Evolutionary conservation across 2,888 invertebrate genomes (phyloP).

Genomic region (Nasonovia ribisnigri): DNA sequence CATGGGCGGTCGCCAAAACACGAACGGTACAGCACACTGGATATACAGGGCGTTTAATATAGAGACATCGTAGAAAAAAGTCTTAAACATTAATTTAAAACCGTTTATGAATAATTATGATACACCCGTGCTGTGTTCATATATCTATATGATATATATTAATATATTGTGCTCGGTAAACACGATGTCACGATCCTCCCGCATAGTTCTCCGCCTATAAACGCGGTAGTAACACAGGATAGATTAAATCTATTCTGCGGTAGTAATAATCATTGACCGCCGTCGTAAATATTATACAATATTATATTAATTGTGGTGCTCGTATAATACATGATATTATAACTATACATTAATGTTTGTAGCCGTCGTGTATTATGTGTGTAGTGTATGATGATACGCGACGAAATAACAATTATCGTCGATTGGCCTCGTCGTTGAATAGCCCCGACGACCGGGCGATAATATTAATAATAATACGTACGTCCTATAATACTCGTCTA

Average conservation of each 20-base stretch:
- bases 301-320: neutral
- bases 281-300: constrained; percentile 29
- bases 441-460: neutral
- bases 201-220: neutral
- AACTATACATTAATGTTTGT: neutral
- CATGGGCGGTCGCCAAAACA: constrained; percentile 12
- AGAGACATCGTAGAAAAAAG: neutral
- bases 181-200: neutral
- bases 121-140: neutral
- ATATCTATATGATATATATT: too few species aligned
- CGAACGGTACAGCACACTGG: neutral
- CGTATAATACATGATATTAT: neutral
- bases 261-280: constrained; percentile 7
- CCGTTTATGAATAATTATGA: neutral
- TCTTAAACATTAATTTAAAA: neutral
- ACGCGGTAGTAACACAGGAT: constrained; percentile 13
- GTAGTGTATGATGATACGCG: too few species aligned
- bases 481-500: constrained; percentile 2
- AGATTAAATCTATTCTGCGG: too few species aligned
- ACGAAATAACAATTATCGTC: neutral
- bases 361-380: neutral
- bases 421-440: neutral
- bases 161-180: neutral
- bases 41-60: neutral
- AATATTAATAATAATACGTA: neutral